Conservation (phyloP, 1,140 invertebrate genomes). For the Gonatopus flavifemur region DNA sequence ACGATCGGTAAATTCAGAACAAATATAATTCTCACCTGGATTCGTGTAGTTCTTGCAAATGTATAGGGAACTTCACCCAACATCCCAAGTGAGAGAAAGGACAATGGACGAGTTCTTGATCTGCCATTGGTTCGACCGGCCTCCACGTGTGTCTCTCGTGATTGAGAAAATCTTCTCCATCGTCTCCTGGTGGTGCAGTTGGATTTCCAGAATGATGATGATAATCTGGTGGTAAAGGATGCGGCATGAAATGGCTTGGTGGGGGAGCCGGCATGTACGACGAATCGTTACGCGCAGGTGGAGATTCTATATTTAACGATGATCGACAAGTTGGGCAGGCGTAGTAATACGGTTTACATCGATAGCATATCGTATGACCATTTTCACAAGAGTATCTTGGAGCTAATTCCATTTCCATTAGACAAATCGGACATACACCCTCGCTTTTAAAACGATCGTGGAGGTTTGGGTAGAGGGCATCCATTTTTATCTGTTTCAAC, state of each 20-base stretch:
- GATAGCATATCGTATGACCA: constrained; percentile 39
- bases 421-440: constrained; percentile 44
- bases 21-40: constrained; percentile 38
- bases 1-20: too few species aligned
- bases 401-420: constrained; percentile 35
- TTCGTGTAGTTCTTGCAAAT: constrained; percentile 40
- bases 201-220: constrained; percentile 14
- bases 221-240: constrained; percentile 18
- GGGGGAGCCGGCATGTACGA: constrained; percentile 15
- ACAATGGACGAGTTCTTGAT: constrained; percentile 32
- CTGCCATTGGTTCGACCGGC: constrained; percentile 11
- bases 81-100: constrained; percentile 43
- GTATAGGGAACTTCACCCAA: constrained; percentile 36
- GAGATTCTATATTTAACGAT: constrained; percentile 23
- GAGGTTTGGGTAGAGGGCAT: constrained; percentile 39
- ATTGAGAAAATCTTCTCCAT: constrained; percentile 25
- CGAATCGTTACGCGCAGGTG: not conserved
- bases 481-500: too few species aligned
- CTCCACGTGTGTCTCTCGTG: constrained; percentile 22
- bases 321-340: constrained; percentile 37
- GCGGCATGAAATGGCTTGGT: constrained; percentile 25
- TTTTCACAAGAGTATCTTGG: constrained; percentile 37
- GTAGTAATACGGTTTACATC: constrained; percentile 47
- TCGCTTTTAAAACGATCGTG: constrained; percentile 37
- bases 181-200: constrained; percentile 25